These are phyloP conservation scores for Datnioides undecimradiatus DNA, from an alignment of 2,113 vertebrate genomes.

Conservation along the genomic window DNA sequence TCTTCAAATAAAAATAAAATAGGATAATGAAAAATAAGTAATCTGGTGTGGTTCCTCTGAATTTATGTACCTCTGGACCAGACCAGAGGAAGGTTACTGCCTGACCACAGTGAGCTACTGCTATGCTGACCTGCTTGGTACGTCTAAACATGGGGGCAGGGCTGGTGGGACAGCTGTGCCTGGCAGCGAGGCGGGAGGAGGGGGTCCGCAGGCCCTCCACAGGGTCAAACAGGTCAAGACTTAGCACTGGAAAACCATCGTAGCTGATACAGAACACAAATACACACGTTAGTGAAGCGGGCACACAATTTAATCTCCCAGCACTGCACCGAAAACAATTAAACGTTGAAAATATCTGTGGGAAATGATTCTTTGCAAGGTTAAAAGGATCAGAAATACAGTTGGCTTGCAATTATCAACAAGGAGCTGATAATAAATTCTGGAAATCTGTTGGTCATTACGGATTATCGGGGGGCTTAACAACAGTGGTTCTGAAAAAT, in stretches of 20 bases:
- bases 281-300: neutral
- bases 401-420: neutral
- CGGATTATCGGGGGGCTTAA: slow-evolving; percentile 17
- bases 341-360: neutral
- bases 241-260: slow-evolving; percentile 94
- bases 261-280: slow-evolving; percentile 85
- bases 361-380: neutral
- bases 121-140: slow-evolving; percentile 92
- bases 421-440: slow-evolving; percentile 10
- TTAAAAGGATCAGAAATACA: neutral
- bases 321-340: neutral
- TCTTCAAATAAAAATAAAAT: neutral
- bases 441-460: slow-evolving; percentile 12
- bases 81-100: neutral
- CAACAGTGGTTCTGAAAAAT: slow-evolving; percentile 22
- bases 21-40: neutral
- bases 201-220: slow-evolving; percentile 86
- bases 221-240: slow-evolving; percentile 91
- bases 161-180: slow-evolving; percentile 91
- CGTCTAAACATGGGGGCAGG: slow-evolving; percentile 96
- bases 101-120: neutral
- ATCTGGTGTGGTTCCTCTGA: neutral
- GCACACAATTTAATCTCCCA: neutral
- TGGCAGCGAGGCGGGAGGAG: slow-evolving; percentile 86
- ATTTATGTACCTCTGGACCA: neutral